These are phyloP conservation scores for Polylopha cassiicola DNA, from an alignment of 2,888 invertebrate species.

Conservation along the genomic window DNA sequence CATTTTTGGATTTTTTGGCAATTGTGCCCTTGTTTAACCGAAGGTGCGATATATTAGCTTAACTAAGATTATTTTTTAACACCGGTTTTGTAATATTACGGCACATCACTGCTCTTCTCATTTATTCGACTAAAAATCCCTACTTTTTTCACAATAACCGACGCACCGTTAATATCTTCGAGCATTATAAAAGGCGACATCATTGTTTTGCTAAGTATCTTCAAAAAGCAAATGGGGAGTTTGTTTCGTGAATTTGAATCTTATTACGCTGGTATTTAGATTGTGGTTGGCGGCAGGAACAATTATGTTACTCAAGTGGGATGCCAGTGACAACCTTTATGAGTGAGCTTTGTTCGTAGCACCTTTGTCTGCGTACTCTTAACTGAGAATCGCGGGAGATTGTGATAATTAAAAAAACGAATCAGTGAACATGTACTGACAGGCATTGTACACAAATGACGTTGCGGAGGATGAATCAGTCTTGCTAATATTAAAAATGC, in stretches of 20 bases:
- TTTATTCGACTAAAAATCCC: too few species aligned
- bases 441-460: neutral
- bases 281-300: neutral
- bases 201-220: constrained; percentile 41
- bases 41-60: too few species aligned
- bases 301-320: constrained; percentile 28
- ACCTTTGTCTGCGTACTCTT: constrained; percentile 51
- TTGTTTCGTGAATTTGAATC: neutral
- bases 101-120: too few species aligned
- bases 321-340: constrained; percentile 52
- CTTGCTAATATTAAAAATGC: too few species aligned
- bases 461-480: too few species aligned
- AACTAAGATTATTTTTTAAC: too few species aligned
- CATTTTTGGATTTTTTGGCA: too few species aligned
- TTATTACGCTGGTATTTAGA: neutral
- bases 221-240: neutral
- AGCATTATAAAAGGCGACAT: constrained; percentile 28
- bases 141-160: constrained; percentile 10
- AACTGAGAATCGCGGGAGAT: constrained; percentile 38
- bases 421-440: constrained; percentile 3
- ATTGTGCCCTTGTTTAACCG: too few species aligned
- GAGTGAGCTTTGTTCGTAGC: constrained; percentile 38
- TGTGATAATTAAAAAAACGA: constrained; percentile 44
- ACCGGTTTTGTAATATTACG: too few species aligned
- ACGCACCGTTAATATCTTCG: constrained; percentile 12